Percentiles rank a stretch among this genome's conserved stretches.
phyloP scores from a whole-genome alignment of 2,113 vertebrate species.

The Oncorhynchus nerka region DNA sequence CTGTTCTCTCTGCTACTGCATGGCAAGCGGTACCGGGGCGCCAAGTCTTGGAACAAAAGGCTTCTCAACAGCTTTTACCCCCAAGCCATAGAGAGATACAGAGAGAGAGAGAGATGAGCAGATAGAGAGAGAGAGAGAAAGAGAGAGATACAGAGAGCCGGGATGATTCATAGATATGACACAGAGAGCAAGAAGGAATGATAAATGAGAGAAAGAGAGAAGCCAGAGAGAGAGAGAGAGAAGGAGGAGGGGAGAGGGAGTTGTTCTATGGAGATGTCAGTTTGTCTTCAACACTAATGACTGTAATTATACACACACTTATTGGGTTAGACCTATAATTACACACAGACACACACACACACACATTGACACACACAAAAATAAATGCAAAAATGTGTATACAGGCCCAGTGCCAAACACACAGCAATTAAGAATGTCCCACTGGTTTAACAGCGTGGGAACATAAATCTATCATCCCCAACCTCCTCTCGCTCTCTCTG shows the following conservation, averaged over 20 bases:
- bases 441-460: slow-evolving; percentile 43
- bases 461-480: slow-evolving; percentile 63
- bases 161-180: too few relatives aligned
- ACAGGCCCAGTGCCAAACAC: slow-evolving; percentile 57
- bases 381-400: slow-evolving; percentile 28
- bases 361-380: slow-evolving; percentile 37
- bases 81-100: too few relatives aligned
- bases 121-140: too few relatives aligned
- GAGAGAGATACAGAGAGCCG: too few relatives aligned
- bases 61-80: too few relatives aligned
- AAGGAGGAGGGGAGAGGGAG: not conserved
- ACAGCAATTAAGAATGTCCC: slow-evolving; percentile 35
- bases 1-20: too few relatives aligned
- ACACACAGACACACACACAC: slow-evolving; percentile 37
- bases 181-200: too few relatives aligned
- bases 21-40: too few relatives aligned
- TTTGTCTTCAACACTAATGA: slow-evolving; percentile 69
- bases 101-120: too few relatives aligned
- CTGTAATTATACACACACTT: slow-evolving; percentile 71
- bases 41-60: too few relatives aligned
- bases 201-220: not conserved
- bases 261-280: slow-evolving; percentile 62
- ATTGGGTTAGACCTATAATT: slow-evolving; percentile 74
- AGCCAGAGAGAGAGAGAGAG: not conserved
- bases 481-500: not conserved